Conservation (phyloP, 2,113 vertebrate genomes). For the Cisticola juncidis region DNA sequence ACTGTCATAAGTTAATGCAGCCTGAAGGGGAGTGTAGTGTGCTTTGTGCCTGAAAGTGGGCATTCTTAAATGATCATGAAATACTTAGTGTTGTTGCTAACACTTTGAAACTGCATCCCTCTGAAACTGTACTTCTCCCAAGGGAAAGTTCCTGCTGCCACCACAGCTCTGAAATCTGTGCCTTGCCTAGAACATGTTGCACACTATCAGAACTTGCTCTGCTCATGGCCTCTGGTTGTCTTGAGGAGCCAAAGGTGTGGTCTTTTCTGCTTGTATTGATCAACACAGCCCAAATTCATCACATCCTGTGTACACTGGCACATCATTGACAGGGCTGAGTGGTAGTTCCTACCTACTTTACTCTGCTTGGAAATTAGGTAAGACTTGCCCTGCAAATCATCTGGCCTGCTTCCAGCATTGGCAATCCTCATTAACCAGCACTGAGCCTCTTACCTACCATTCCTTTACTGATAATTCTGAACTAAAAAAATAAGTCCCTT, state of each 20-base stretch:
- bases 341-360: background rate
- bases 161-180: background rate
- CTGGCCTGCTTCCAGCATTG: rapidly evolving
- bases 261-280: background rate
- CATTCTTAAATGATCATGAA: background rate
- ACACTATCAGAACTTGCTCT: background rate
- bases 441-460: rapidly evolving
- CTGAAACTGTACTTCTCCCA: background rate
- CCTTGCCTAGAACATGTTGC: rapidly evolving
- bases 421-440: background rate
- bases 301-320: rapidly evolving
- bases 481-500: background rate
- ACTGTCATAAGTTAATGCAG: background rate
- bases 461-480: background rate
- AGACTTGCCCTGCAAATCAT: background rate
- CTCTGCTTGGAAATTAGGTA: background rate
- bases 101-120: background rate
- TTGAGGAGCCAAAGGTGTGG: rapidly evolving
- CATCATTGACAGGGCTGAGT: rapidly evolving
- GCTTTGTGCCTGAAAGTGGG: background rate
- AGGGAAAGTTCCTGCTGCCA: background rate
- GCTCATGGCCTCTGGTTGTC: rapidly evolving
- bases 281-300: background rate
- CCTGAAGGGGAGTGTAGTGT: rapidly evolving
- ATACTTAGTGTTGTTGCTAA: background rate